Evolutionary conservation across 1,140 invertebrate species (phyloP).

Genomic region (Drosophila chauvacae): DNA sequence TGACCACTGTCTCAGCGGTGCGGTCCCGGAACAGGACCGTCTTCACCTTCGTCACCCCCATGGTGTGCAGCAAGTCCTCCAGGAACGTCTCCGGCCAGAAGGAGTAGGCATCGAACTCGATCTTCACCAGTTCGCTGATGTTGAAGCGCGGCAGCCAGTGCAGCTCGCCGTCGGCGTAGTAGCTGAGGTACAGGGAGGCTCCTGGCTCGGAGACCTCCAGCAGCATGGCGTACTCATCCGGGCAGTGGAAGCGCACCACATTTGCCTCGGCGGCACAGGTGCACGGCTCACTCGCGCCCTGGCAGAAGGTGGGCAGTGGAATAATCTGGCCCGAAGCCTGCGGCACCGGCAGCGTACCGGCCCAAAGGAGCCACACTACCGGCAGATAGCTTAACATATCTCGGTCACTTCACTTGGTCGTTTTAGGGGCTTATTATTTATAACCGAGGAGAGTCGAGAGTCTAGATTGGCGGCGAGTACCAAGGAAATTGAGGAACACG

Average conservation of each 20-base stretch:
- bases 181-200: constrained; percentile 59
- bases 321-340: constrained; percentile 48
- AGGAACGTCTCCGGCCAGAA: constrained; percentile 61
- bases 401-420: constrained; percentile 21
- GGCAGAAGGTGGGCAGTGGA: constrained; percentile 60
- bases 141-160: constrained; percentile 58
- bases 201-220: constrained; percentile 59
- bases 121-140: constrained; percentile 45
- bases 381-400: constrained; percentile 47
- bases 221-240: constrained; percentile 65
- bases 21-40: constrained; percentile 61
- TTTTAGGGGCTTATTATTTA: constrained; percentile 40
- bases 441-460: not conserved
- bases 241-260: constrained; percentile 58
- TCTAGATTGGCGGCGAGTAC: not conserved
- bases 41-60: constrained; percentile 49
- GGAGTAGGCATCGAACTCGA: constrained; percentile 68
- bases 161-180: constrained; percentile 39
- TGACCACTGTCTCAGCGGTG: constrained; percentile 39
- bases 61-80: constrained; percentile 31
- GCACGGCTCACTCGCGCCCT: constrained; percentile 33
- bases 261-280: constrained; percentile 65
- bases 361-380: constrained; percentile 33
- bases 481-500: not conserved
- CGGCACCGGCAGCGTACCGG: constrained; percentile 5